Evolutionary conservation across 2,888 invertebrate genomes (phyloP).

Genomic region (Diaphora mendica): DNA sequence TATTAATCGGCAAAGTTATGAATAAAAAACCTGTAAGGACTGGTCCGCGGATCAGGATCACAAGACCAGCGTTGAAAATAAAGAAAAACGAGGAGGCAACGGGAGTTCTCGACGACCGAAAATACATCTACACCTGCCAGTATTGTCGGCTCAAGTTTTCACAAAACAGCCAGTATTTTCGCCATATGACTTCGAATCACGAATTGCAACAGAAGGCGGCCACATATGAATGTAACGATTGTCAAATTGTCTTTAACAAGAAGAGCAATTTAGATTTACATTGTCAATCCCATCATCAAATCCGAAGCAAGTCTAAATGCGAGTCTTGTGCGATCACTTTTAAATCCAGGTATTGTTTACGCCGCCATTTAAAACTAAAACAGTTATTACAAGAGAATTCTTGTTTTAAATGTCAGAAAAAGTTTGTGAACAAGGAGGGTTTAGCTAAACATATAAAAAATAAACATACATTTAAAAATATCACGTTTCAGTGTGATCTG

Average conservation of each 20-base stretch:
- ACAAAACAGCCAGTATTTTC: slow-evolving; percentile 79
- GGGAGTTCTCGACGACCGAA: slow-evolving; percentile 62
- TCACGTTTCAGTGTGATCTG: slow-evolving; percentile 73
- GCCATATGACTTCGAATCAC: slow-evolving; percentile 81
- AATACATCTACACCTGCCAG: slow-evolving; percentile 76
- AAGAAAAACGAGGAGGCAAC: slow-evolving; percentile 62
- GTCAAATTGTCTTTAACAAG: slow-evolving; percentile 75
- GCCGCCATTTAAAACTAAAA: slow-evolving; percentile 77
- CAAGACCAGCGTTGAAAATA: slow-evolving; percentile 64
- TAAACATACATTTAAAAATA: slow-evolving; percentile 76
- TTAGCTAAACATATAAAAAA: slow-evolving; percentile 73
- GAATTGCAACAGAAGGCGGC: slow-evolving; percentile 73
- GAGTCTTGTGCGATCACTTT: slow-evolving; percentile 78
- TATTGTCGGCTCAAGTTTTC: slow-evolving; percentile 79
- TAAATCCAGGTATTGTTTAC: slow-evolving; percentile 78
- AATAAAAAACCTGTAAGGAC: slow-evolving; percentile 75
- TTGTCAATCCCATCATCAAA: slow-evolving; percentile 75
- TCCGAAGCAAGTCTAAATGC: slow-evolving; percentile 76
- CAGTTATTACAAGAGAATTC: slow-evolving; percentile 74
- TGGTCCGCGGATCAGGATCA: slow-evolving; percentile 78
- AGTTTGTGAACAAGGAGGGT: slow-evolving; percentile 71
- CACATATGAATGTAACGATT: slow-evolving; percentile 77
- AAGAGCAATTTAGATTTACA: slow-evolving; percentile 74
- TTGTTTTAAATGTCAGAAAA: slow-evolving; percentile 78
- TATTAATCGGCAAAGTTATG: slow-evolving; percentile 65